phyloP scores from a whole-genome alignment of 2,888 invertebrate genomes.

The Dolomedes plantarius region DNA sequence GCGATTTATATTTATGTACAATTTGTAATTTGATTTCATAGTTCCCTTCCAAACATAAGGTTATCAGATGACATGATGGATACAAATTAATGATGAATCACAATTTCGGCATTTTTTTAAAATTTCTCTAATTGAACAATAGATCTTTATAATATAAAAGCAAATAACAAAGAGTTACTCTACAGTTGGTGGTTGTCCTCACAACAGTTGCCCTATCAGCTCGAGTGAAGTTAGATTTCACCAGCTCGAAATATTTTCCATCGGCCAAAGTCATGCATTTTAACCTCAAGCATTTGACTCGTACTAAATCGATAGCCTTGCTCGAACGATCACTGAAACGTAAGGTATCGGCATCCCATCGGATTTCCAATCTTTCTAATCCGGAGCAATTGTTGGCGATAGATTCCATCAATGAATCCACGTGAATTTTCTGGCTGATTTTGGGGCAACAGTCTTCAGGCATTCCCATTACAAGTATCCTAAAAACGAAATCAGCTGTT shows the following conservation, averaged over 20 bases:
- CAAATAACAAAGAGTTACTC: slow-evolving; percentile 94
- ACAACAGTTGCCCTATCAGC: slow-evolving; percentile 98
- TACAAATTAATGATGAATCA: slow-evolving; percentile 52
- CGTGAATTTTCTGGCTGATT: slow-evolving; percentile 85
- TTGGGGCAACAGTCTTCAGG: slow-evolving; percentile 96
- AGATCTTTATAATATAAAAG: slow-evolving; percentile 95
- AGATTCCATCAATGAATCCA: slow-evolving; percentile 98
- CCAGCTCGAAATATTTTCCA: slow-evolving; percentile 99
- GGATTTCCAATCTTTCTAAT: slow-evolving; percentile 92
- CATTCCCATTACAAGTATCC: slow-evolving; percentile 97
- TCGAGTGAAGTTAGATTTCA: slow-evolving; percentile 99
- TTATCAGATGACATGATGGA: neutral
- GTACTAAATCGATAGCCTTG: slow-evolving; percentile 89
- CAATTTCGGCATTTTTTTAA: slow-evolving; percentile 13
- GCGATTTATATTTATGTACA: no score
- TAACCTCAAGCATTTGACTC: slow-evolving; percentile 94
- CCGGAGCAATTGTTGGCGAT: slow-evolving; percentile 94
- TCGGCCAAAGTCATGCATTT: slow-evolving; percentile 96
- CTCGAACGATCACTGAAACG: slow-evolving; percentile 99
- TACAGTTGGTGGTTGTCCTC: slow-evolving; percentile 95
- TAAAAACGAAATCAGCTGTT: slow-evolving; percentile 77
- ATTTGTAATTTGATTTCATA: neutral
- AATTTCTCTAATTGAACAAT: slow-evolving; percentile 88
- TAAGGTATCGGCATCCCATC: slow-evolving; percentile 99
- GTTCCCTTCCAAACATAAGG: neutral